Base-by-base conservation (phyloP, 2,888 invertebrate genomes). In the Plutella xylostella region DNA sequence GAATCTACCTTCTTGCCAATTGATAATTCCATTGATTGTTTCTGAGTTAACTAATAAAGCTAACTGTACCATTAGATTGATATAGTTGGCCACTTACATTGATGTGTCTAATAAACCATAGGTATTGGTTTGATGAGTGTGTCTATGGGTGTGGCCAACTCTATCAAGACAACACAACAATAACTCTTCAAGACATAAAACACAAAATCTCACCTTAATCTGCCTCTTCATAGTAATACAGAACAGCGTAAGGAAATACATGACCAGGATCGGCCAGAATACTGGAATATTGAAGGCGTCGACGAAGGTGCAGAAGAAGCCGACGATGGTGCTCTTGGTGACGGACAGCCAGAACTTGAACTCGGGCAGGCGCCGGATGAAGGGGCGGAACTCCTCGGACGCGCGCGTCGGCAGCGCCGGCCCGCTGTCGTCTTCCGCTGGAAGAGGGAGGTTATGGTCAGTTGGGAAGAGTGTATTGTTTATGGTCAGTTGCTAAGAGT, bases 271-370 rank as follows among this genome's bases (percentile, higher is more conserved):
- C 49, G 99, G 99, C 99, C 99, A 99, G 85, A 99, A 99, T 63
- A 99, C 99, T 68, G 99, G 99, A 75, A 99, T 93, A 87, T 99
- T 97, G 80, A 98, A 97, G 61, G 93, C 92, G 65, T 98, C 97
- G 73, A 99, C 97, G 79, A 97, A 94, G 48, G 99, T 99, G 84
- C 97, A 97, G 56, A 90, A 80, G 66, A 95, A 87, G 35, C 93
- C 97, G 58, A 99, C 87, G 11, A 96, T 57, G 31, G 98, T 96
- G 57, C 98, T 97, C 73, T 97, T 97, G 48, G 94, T 92, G 50
- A 97, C 94, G 57, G 98, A 97, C 59, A 98, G 91, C 98, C 98
- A 98, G 80, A 99, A 99, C 79, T 99, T 99, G 72, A 99, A 99
- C 85, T 99, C 99, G 39, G 99, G 99, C 68, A 99, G 83, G 60